Evolutionary conservation across 2,888 invertebrate genomes (phyloP), one percentile per base, ranked within the genome.

Genomic region (Leucoma salicis): DNA sequence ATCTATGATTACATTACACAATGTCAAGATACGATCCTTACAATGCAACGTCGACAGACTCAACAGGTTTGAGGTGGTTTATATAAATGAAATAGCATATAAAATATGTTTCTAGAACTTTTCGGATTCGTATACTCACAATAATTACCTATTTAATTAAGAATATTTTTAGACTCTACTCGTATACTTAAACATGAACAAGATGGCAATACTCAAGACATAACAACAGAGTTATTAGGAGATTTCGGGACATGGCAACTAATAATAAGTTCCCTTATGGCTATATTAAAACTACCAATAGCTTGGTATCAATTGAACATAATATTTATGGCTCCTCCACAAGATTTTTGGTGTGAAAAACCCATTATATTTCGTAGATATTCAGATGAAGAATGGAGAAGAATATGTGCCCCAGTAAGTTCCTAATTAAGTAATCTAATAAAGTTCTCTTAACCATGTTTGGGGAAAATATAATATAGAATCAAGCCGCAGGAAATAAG

Each of bases 221-320:
- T 83, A 31, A 82, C 82, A 11, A 53, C 74, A 29, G 70, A 65
- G 65, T 66, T 90, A 15, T 81, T 92, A 14, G 92, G 92, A 8
- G 84, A 91, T 59, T 92, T 92, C 51, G 93, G 92, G 34, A 80
- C 59, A 70, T 93, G 92, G 92, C 93, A 93, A 60, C 71, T 90
- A 11, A 63, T 74, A 44, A 88, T 91, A 49, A 90, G 91, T 42
- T 27, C 90, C 21, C 63, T 91, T 16, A 91, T 92, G 91, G 82
- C 91, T 1, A 58, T 92, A 25, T 58, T 92, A 24, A 92, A 92
- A 63, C 70, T 92, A 31, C 91, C 92, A 0, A 85, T 89, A 13
- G 92, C 92, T 24, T 93, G 92, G 92, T 91, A 91, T 63, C 92
- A 92, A 66, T 70, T 93, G 38, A 91, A 91, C 46, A 92, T 92